Evolutionary conservation across 1,140 invertebrate species (phyloP).

Genomic region (Danaus melanippus): DNA sequence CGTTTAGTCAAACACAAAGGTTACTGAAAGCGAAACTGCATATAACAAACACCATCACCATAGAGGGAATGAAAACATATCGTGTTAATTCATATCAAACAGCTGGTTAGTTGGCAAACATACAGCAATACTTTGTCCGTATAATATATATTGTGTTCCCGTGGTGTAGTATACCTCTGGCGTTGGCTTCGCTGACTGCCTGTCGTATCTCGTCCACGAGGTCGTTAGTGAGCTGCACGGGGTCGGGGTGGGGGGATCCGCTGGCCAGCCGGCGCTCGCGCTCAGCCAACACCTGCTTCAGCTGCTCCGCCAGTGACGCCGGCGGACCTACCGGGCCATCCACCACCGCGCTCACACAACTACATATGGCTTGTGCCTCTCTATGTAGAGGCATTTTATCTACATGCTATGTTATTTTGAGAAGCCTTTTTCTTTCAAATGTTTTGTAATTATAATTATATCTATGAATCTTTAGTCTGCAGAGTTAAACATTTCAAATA

Average conservation of each 20-base stretch:
- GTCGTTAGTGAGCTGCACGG: constrained; percentile 78
- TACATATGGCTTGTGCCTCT: too few relatives aligned
- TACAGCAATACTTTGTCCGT: too few relatives aligned
- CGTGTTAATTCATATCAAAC: too few relatives aligned
- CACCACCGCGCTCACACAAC: constrained; percentile 3
- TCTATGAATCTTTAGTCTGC: too few relatives aligned
- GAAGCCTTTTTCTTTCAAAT: too few relatives aligned
- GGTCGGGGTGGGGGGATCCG: constrained; percentile 55
- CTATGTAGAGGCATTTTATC: too few relatives aligned
- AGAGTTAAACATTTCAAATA: too few relatives aligned
- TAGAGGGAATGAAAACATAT: too few relatives aligned
- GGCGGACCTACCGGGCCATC: constrained; percentile 72
- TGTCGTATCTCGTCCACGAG: constrained; percentile 86
- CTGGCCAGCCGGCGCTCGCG: constrained; percentile 75
- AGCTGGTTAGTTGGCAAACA: too few relatives aligned
- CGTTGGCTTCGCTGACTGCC: constrained; percentile 87
- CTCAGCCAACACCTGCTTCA: constrained; percentile 86
- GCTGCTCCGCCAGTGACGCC: constrained; percentile 84
- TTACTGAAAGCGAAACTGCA: constrained; percentile 6
- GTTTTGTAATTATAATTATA: too few relatives aligned
- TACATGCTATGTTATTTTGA: too few relatives aligned
- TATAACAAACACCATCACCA: constrained; percentile 8
- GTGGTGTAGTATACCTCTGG: constrained; percentile 75
- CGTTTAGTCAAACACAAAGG: constrained; percentile 1
- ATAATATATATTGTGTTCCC: too few relatives aligned